These are phyloP conservation scores for Acholoe squamosa DNA, from an alignment of 2,888 invertebrate species.

Conservation along the genomic window DNA sequence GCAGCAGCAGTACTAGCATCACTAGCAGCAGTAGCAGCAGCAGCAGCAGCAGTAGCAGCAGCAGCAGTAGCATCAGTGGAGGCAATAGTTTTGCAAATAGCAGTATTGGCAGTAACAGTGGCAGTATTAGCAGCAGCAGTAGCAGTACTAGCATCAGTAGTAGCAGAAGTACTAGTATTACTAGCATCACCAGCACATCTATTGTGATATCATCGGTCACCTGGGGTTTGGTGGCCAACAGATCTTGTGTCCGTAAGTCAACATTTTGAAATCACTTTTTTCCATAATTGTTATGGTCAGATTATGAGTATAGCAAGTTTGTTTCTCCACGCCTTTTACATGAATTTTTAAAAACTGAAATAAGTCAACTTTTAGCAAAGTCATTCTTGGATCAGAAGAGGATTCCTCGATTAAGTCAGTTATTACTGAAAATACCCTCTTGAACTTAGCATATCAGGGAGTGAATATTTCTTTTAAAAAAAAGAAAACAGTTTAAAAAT, in stretches of 20 bases:
- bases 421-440: too few relatives aligned
- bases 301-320: too few relatives aligned
- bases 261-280: too few relatives aligned
- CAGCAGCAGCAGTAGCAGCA: background rate
- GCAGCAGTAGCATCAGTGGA: background rate
- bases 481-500: too few relatives aligned
- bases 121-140: background rate
- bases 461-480: too few relatives aligned
- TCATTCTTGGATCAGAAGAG: too few relatives aligned
- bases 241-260: conserved; percentile 43
- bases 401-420: too few relatives aligned
- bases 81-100: background rate
- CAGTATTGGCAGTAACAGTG: background rate
- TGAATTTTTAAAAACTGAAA: too few relatives aligned
- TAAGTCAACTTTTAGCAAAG: too few relatives aligned
- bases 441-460: too few relatives aligned
- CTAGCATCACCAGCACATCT: background rate
- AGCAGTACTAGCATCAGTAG: background rate
- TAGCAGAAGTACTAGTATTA: background rate
- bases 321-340: too few relatives aligned
- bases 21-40: background rate
- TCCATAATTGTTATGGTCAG: too few relatives aligned
- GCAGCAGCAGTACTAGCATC: background rate
- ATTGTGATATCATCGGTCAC: background rate
- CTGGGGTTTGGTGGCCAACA: conserved; percentile 17